Evolutionary conservation across 2,797 vertebrate genomes (phyloP).

Genomic region (Cossypha caffra): DNA sequence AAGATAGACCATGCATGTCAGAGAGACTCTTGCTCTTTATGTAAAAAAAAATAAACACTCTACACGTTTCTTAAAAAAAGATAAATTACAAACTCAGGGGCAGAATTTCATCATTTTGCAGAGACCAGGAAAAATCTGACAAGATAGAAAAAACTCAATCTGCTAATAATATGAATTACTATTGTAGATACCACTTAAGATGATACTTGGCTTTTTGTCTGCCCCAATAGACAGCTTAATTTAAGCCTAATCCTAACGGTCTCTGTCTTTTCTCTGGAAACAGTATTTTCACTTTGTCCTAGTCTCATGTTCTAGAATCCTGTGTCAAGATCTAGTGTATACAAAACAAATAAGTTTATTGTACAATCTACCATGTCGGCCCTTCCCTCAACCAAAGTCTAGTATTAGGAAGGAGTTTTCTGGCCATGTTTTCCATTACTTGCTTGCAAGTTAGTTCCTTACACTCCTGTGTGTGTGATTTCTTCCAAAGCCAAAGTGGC

Average conservation of each 20-base stretch:
- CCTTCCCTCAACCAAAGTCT: neutral
- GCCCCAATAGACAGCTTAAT: neutral
- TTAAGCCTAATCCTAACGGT: neutral
- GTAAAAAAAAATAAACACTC: neutral
- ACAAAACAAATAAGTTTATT: neutral
- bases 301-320: neutral
- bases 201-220: neutral
- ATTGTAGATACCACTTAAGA: rapidly evolving
- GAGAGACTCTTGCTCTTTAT: neutral
- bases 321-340: neutral
- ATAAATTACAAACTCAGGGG: neutral
- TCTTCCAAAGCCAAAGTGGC: neutral
- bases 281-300: neutral
- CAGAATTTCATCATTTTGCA: neutral
- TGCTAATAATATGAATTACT: neutral
- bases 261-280: neutral
- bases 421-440: neutral
- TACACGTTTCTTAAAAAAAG: neutral
- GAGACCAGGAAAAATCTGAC: neutral
- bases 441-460: neutral
- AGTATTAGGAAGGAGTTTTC: neutral
- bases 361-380: neutral
- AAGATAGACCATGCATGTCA: neutral
- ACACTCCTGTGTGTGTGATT: neutral
- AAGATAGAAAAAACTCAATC: neutral